A percentile compares a stretch with the other conserved stretches of the same genome.
phyloP scores from a whole-genome alignment of 2,113 vertebrate species.

The Silurus asotus region DNA sequence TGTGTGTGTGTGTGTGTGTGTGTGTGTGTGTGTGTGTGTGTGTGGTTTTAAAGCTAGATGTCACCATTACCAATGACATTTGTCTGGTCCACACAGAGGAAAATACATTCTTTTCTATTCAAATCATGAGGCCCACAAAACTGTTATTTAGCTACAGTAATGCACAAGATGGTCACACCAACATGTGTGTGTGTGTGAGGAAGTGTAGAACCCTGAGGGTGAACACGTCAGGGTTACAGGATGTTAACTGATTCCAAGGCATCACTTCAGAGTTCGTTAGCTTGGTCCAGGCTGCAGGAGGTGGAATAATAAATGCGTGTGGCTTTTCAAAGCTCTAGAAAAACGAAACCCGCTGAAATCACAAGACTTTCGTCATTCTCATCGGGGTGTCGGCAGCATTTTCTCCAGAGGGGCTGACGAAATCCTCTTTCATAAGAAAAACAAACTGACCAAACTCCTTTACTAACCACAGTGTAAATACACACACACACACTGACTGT shows the following conservation, averaged over 20 bases:
- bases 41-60: background rate
- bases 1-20: slow-evolving; percentile 1
- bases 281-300: slow-evolving; percentile 30
- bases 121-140: background rate
- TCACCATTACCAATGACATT: background rate
- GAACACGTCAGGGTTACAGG: slow-evolving; percentile 15
- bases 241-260: slow-evolving; percentile 36
- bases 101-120: background rate
- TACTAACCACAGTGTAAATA: background rate
- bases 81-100: background rate
- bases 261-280: slow-evolving; percentile 42
- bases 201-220: background rate
- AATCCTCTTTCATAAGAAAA: slow-evolving; percentile 29
- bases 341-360: slow-evolving; percentile 42
- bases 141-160: background rate
- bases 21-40: background rate
- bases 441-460: slow-evolving; percentile 20
- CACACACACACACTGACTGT: background rate
- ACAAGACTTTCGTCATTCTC: slow-evolving; percentile 17
- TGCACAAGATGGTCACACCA: background rate
- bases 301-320: slow-evolving; percentile 35
- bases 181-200: background rate
- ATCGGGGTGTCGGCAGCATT: slow-evolving; percentile 36
- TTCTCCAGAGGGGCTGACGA: slow-evolving; percentile 21
- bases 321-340: slow-evolving; percentile 28